Evolutionary conservation across 2,113 vertebrate species (phyloP), one percentile per base, ranked within the genome.

Genomic region (Malurus cyaneus): DNA sequence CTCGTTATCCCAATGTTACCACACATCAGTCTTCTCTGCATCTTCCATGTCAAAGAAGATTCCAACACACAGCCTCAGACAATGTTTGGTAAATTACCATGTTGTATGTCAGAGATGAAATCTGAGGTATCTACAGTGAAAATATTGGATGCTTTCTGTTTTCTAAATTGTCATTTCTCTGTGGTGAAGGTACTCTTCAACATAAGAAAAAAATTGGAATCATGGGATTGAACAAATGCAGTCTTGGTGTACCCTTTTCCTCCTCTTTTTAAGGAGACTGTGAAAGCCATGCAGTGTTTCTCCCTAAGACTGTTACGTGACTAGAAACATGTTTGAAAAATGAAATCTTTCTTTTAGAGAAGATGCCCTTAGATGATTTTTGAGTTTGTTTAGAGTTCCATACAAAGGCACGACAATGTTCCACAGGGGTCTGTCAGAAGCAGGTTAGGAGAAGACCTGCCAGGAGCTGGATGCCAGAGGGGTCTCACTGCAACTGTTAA

Each of bases 331-430:
- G 24, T 5, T 71, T 74, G 44, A 20, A 56, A 93, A 84, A 32
- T 15, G 12, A 66, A 67, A 36, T 14, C 0, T 9, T 25, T 72
- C 4, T 24, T 82, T 79, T 84, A 12, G 17, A 69, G 14, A 53
- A 83, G 32, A 39, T 72, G 25, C 3, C 25, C 24, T 65, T 8
- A 8, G 8, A 20, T 61, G 64, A 18, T 65, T 86, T 62, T 25
- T 53, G 4, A 59, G 20, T 50, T 94, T 71, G 6, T 60, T 74
- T 62, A 15, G 56, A 18, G 29, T 42, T 80, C 17, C 17, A 8
- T n/a, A 20, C 36, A 39, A 53, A 31, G 34, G 10, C 21, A n/a
- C 3, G 13, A 34, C 0, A 1, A 0, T 59, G 28, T 23, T 25
- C 16, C 19, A n/a, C 3, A 26, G 47, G 21, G 13, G 8, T 47